Evolutionary conservation across 2,888 invertebrate species (phyloP).

Genomic region (Macroteleia sp.): DNA sequence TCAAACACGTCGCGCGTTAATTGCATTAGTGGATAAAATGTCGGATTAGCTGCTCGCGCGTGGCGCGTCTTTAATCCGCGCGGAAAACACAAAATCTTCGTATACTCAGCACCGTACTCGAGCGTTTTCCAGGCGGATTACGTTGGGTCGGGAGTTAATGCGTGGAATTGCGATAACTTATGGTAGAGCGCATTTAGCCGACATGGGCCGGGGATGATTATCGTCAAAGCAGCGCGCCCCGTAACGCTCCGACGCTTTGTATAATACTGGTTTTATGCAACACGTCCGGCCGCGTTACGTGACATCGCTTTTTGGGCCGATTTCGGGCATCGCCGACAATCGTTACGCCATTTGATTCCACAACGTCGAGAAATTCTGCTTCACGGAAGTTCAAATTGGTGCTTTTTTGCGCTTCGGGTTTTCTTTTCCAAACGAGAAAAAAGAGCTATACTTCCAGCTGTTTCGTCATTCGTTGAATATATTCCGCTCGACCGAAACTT

Average conservation of each 20-base stretch:
- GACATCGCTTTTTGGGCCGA: constrained; percentile 28
- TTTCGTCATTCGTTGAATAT: constrained; percentile 12
- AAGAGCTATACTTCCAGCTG: constrained; percentile 14
- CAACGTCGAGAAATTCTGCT: constrained; percentile 1
- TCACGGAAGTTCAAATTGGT: not conserved
- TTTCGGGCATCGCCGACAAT: constrained; percentile 25
- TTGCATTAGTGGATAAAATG: constrained; percentile 46
- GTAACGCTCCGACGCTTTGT: constrained; percentile 36
- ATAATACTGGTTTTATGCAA: constrained; percentile 48
- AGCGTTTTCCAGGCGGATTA: constrained; percentile 54
- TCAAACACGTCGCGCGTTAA: constrained; percentile 34
- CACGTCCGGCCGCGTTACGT: constrained; percentile 40
- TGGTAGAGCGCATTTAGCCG: constrained; percentile 47
- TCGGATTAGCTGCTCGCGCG: constrained; percentile 32
- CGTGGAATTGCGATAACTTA: constrained; percentile 59
- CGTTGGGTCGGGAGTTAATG: constrained; percentile 51
- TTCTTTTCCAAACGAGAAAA: not conserved
- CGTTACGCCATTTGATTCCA: constrained; percentile 22
- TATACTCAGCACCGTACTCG: constrained; percentile 1
- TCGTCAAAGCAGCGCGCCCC: constrained; percentile 37
- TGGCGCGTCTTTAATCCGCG: constrained; percentile 33
- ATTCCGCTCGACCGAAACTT: constrained; percentile 32
- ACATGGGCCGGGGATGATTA: constrained; percentile 44
- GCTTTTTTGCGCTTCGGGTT: not conserved
- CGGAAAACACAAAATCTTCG: constrained; percentile 38